These are phyloP conservation scores for Melanotaenia nigrans DNA, from an alignment of 2,797 vertebrate genomes.

Conservation along the genomic window DNA sequence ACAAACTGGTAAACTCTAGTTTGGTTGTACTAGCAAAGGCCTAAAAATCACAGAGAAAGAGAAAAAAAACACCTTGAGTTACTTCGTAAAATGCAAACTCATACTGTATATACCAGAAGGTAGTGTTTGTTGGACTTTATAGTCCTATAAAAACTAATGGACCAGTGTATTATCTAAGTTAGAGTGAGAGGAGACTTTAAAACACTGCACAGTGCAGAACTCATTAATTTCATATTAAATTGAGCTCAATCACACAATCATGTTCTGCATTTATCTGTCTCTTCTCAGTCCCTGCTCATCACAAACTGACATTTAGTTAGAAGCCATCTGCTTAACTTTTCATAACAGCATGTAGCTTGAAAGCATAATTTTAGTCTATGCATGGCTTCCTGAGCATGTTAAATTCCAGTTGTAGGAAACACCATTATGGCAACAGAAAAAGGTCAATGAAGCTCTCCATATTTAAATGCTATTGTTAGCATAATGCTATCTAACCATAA, in stretches of 20 bases:
- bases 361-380: too few species aligned
- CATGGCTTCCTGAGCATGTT: too few species aligned
- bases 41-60: not conserved
- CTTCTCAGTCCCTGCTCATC: not conserved
- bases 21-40: not conserved
- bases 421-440: too few species aligned
- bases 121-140: not conserved
- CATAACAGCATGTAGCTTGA: too few species aligned
- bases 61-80: not conserved
- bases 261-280: not conserved
- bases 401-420: too few species aligned
- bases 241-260: not conserved
- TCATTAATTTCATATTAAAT: not conserved
- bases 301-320: too few species aligned
- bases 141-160: conserved; percentile 7
- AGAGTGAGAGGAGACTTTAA: not conserved
- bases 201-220: not conserved
- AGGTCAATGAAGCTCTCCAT: too few species aligned
- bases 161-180: not conserved
- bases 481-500: too few species aligned
- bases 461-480: too few species aligned
- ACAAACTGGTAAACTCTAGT: not conserved
- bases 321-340: too few species aligned
- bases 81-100: not conserved
- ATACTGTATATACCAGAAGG: too few species aligned